Conservation (phyloP, 2,113 vertebrate species). For the Alouatta palliata region DNA sequence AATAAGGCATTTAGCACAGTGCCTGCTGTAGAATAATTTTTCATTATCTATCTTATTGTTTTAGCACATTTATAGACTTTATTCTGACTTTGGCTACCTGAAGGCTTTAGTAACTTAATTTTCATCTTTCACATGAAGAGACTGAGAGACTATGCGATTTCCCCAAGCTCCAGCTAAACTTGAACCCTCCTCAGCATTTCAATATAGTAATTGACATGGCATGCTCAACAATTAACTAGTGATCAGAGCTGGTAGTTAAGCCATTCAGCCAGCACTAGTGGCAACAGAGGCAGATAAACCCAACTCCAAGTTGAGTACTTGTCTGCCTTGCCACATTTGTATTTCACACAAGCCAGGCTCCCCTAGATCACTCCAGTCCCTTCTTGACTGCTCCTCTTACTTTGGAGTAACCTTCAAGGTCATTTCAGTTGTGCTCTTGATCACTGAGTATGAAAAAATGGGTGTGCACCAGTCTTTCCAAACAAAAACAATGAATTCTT, state of each 20-base stretch:
- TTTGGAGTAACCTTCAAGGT: not conserved
- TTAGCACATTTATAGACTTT: not conserved
- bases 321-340: fast-evolving
- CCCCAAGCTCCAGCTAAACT: not conserved
- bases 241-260: not conserved
- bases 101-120: not conserved
- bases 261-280: not conserved
- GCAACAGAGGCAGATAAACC: not conserved
- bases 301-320: fast-evolving
- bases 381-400: too few relatives aligned
- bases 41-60: not conserved
- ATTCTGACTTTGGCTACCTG: not conserved
- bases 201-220: fast-evolving
- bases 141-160: not conserved
- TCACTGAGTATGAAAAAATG: not conserved
- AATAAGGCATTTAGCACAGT: fast-evolving
- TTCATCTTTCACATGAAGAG: not conserved
- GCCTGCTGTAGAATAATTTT: not conserved
- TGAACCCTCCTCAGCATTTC: not conserved
- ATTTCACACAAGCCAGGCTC: too few relatives aligned
- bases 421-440: not conserved
- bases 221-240: not conserved
- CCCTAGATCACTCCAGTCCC: not conserved
- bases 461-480: not conserved
- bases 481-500: not conserved